Base-by-base conservation (phyloP, 2,797 vertebrate genomes). In the Borostomias antarcticus region DNA sequence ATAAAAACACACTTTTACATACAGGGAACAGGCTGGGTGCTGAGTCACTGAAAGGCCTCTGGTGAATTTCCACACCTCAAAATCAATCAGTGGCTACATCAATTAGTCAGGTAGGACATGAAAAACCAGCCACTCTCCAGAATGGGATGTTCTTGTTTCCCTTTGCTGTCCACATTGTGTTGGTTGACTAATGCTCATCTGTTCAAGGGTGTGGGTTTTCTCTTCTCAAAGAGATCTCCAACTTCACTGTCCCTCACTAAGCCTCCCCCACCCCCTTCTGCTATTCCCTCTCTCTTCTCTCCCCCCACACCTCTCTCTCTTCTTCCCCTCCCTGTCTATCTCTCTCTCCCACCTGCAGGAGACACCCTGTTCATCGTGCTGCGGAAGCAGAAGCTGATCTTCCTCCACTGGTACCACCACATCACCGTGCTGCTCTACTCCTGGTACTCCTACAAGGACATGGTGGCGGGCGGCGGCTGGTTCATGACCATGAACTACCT, bases 401-500 rank as follows among this genome's bases (percentile, higher is more conserved):
- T 99, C 88, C 93, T 99, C 58, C 97, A 99, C 89, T 99, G 97
- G 97, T 99, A 99, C 89, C 97, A 99, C 69, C 97, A 98, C 90
- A 98, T 99, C 91, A 99, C 97, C 15, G 97, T 99, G 85, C 93
- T 99, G 70, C 95, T 99, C 59, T 99, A 99, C 89, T 98, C 97
- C 66, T 99, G 97, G 97, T 99, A 99, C 87, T 99, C 97, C 62
- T 99, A 99, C 90, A 99, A 99, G 89, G 97, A 98, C 94, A 99
- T 99, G 97, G 95, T 98, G 63, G 97, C 97, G 0, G 97, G 97
- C 0, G 97, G 97, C 0, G 97, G 97, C 19, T 99, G 97, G 97
- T 99, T 99, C 86, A 99, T 99, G 97, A 98, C 97, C 54, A 99
- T 99, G 96, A 99, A 99, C 94, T 99, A 98, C 26, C 86, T 95